A percentile compares a stretch with the other conserved stretches of the same genome.
Conservation (phyloP, 2,888 invertebrate species). For the Caenorhabditis macrosperma region DNA sequence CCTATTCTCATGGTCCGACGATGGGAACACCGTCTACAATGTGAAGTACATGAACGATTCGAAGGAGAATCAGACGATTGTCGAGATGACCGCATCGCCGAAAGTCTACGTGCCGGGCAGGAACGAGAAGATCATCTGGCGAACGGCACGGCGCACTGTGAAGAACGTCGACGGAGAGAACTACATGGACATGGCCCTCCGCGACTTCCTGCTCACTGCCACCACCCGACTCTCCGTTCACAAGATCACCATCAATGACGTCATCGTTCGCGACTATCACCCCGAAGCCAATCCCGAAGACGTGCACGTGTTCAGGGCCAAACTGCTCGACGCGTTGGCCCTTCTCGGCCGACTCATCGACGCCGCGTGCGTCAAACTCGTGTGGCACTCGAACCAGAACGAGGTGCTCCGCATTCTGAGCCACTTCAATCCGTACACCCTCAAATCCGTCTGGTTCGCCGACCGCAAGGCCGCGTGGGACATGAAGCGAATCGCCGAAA, state of each 20-base stretch:
- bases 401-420: slow-evolving; percentile 4
- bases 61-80: neutral
- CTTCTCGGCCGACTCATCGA: neutral
- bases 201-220: slow-evolving; percentile 2
- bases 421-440: neutral
- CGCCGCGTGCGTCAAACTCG: neutral
- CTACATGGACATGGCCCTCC: slow-evolving; percentile 4
- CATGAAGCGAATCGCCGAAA: neutral
- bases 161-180: neutral
- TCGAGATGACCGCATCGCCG: slow-evolving; percentile 5
- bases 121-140: slow-evolving; percentile 23
- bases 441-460: slow-evolving; percentile 7
- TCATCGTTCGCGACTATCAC: neutral
- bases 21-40: neutral
- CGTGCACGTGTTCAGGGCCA: slow-evolving; percentile 8
- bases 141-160: neutral
- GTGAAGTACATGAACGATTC: slow-evolving; percentile 27
- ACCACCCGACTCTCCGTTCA: no score
- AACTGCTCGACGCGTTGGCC: slow-evolving; percentile 13
- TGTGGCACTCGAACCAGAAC: slow-evolving; percentile 5
- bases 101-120: slow-evolving; percentile 4
- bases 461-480: slow-evolving; percentile 22
- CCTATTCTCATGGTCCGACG: slow-evolving; percentile 5
- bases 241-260: neutral
- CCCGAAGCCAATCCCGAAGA: slow-evolving; percentile 8